Base-by-base conservation (phyloP, 2,888 invertebrate genomes). In the Leptopilina syphax region DNA sequence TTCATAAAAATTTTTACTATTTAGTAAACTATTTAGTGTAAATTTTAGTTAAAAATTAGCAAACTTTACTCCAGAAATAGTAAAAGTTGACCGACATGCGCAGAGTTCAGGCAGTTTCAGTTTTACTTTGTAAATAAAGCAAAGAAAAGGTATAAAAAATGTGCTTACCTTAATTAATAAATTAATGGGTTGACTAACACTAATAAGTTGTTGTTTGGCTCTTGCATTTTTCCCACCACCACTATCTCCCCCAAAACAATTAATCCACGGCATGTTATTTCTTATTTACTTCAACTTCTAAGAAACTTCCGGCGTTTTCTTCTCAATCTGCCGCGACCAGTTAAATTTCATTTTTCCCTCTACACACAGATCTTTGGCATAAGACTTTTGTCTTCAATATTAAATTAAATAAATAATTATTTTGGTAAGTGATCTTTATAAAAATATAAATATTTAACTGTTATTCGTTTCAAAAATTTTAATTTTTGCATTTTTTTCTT, bases 151-250 rank as follows among this genome's bases (percentile, higher is more conserved):
- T 34, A 18, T 34, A 34, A 3, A 3, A 34, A 34, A 34, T 34
- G 3, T 68, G 81, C 87, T 88, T 86, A 92, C 92, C 91, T 92
- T 91, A 85, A 91, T 90, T 80, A 92, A 90, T 87, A 92, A 89
- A 88, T 92, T 91, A 87, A 92, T 89, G 86, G 92, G 92, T 79
- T 91, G 91, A 85, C 92, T 92, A 90, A 92, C 91, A 83, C 90
- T 91, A 34, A 63, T 9, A 83, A 91, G 89, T 86, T 89, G 89
- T 86, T 89, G 89, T 87, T 91, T 91, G 86, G 89, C 90, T 84
- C 91, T 88, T 84, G 90, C 88, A 85, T 88, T 87, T 87, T 91
- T 91, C 79, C 89, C 89, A 82, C 91, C 91, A 80, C 60, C 90
- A 78, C 89, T 89, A 86, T 88, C 89, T 82, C 91, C 91, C 79